phyloP scores from a whole-genome alignment of 2,888 invertebrate species.

The Malacosoma neustria region DNA sequence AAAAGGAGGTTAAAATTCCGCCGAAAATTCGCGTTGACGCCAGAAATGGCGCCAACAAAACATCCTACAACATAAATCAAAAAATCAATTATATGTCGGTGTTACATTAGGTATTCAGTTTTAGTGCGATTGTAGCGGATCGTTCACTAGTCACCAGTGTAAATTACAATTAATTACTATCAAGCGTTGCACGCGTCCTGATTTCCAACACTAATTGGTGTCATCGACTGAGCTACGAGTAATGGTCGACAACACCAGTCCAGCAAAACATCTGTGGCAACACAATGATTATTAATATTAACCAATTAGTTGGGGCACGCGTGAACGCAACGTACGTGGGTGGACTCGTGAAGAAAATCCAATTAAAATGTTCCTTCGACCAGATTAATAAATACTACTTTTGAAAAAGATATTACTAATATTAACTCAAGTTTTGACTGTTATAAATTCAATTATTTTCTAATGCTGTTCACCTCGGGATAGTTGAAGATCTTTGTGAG shows the following conservation, averaged over 20 bases:
- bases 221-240: constrained; percentile 22
- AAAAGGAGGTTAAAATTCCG: background rate
- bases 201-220: constrained; percentile 35
- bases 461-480: too few species aligned
- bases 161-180: constrained; percentile 44
- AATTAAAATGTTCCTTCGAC: background rate
- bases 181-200: constrained; percentile 29
- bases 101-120: constrained; percentile 32
- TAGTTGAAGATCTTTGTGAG: too few species aligned
- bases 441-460: too few species aligned
- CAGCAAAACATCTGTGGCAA: background rate
- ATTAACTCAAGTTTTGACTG: too few species aligned
- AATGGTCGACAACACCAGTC: constrained; percentile 15
- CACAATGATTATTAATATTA: background rate
- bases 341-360: background rate
- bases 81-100: constrained; percentile 10
- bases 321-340: background rate
- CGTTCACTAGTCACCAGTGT: constrained; percentile 37
- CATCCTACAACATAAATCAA: constrained; percentile 29
- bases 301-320: background rate
- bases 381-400: too few species aligned
- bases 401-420: too few species aligned
- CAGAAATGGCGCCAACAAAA: constrained; percentile 17
- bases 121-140: constrained; percentile 30
- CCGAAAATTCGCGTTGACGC: constrained; percentile 18